A percentile compares a stretch with the other conserved stretches of the same genome.
phyloP scores from a whole-genome alignment of 2,888 invertebrate genomes.

The Apamea monoglypha region DNA sequence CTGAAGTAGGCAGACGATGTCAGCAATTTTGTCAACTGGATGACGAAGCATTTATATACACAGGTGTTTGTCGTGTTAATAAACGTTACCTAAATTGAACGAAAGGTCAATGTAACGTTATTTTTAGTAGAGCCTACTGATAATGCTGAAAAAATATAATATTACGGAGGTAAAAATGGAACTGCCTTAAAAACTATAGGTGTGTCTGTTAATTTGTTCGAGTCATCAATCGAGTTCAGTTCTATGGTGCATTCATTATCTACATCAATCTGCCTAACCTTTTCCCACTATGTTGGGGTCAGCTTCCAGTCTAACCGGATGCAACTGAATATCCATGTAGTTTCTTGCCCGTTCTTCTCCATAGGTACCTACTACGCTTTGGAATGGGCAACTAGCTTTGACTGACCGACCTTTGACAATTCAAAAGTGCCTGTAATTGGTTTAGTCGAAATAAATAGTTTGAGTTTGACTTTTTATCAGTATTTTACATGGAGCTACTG shows the following conservation, averaged over 20 bases:
- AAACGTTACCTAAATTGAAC: constrained; percentile 13
- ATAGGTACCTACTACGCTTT: no score
- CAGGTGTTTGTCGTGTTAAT: constrained; percentile 29
- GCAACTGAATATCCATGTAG: not conserved
- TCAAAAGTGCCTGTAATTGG: no score
- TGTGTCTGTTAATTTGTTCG: not conserved
- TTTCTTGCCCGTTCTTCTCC: no score
- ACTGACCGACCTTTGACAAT: no score
- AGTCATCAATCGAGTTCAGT: not conserved
- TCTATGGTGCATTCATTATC: not conserved
- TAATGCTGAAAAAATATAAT: not conserved
- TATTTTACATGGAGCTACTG: not conserved
- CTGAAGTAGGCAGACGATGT: constrained; percentile 6
- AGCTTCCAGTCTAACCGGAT: not conserved
- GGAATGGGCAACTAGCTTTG: no score
- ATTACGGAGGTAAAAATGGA: not conserved
- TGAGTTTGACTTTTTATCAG: no score
- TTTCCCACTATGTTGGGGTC: not conserved
- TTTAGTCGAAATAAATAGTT: no score
- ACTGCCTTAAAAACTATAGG: not conserved
- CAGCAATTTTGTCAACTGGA: constrained; percentile 10
- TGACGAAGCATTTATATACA: constrained; percentile 14
- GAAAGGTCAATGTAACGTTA: constrained; percentile 41
- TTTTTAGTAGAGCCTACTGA: constrained; percentile 19
- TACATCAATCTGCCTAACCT: not conserved